Percentiles rank a stretch among this genome's conserved stretches.
Conservation (phyloP, 2,888 invertebrate genomes). For the Parelbella ahira region DNA sequence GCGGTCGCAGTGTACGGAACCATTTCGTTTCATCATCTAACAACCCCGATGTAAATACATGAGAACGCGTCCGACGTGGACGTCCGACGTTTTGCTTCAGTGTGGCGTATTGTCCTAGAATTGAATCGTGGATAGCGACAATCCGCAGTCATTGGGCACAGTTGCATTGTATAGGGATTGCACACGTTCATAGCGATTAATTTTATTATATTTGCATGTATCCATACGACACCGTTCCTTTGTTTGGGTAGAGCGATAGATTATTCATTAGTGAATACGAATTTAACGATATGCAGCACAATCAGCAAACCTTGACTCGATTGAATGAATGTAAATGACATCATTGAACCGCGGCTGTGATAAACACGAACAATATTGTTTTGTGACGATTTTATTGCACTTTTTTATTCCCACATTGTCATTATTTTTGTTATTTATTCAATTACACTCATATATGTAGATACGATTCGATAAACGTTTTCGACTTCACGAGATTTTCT, state of each 20-base stretch:
- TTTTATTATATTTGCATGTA: conserved; percentile 49
- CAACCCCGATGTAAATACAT: conserved; percentile 67
- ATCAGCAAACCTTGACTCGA: too few relatives aligned
- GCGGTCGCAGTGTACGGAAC: conserved; percentile 49
- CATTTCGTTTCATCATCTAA: conserved; percentile 52
- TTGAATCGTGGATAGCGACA: conserved; percentile 55
- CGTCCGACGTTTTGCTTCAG: conserved; percentile 75
- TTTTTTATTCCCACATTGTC: too few relatives aligned
- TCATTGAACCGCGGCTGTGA: too few relatives aligned
- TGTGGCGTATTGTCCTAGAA: conserved; percentile 74
- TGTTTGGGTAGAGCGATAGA: conserved; percentile 3
- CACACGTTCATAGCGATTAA: conserved; percentile 59
- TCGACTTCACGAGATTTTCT: too few relatives aligned
- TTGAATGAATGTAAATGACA: too few relatives aligned
- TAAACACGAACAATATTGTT: too few relatives aligned
- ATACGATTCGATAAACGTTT: too few relatives aligned
- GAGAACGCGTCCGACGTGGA: conserved; percentile 47
- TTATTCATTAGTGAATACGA: too few relatives aligned
- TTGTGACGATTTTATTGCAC: too few relatives aligned
- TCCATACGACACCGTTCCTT: conserved; percentile 14
- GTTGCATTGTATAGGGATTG: conserved; percentile 77
- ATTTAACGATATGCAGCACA: too few relatives aligned
- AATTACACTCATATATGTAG: too few relatives aligned
- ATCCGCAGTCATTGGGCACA: conserved; percentile 73
- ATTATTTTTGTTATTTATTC: too few relatives aligned